These are phyloP conservation scores for Cylindroiulus punctatus DNA, from an alignment of 2,888 invertebrate genomes.

Conservation along the genomic window DNA sequence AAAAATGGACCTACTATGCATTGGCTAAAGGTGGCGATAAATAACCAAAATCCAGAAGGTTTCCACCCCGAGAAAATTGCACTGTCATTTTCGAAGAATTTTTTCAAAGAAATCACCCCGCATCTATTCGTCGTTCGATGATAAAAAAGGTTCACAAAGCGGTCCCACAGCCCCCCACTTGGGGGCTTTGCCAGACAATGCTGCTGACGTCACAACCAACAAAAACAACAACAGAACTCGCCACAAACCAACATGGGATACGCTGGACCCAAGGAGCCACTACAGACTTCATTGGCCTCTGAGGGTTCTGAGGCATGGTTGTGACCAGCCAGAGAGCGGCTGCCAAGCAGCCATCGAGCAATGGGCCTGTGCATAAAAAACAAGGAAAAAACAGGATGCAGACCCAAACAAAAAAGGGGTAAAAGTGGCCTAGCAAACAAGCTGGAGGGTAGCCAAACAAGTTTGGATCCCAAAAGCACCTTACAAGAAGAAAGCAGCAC, in stretches of 20 bases:
- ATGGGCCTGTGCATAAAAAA: constrained; percentile 14
- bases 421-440: constrained; percentile 34
- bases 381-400: constrained; percentile 37
- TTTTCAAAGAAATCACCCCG: constrained; percentile 28
- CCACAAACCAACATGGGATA: background rate
- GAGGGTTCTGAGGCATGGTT: background rate
- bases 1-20: constrained; percentile 36
- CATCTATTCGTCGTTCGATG: background rate
- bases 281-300: background rate
- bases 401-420: constrained; percentile 43
- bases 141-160: constrained; percentile 30
- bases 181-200: constrained; percentile 5
- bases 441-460: constrained; percentile 40
- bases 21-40: constrained; percentile 27
- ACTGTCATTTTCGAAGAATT: constrained; percentile 33
- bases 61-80: constrained; percentile 28
- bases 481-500: constrained; percentile 39
- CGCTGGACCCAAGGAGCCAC: background rate
- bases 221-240: background rate
- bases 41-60: constrained; percentile 45
- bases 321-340: background rate
- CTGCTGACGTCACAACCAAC: constrained; percentile 2
- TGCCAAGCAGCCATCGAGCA: constrained; percentile 14
- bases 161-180: constrained; percentile 15
- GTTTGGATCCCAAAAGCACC: constrained; percentile 28